These are phyloP conservation scores for Drosophila sechellia DNA, from an alignment of 1,140 invertebrate genomes.

Conservation along the genomic window DNA sequence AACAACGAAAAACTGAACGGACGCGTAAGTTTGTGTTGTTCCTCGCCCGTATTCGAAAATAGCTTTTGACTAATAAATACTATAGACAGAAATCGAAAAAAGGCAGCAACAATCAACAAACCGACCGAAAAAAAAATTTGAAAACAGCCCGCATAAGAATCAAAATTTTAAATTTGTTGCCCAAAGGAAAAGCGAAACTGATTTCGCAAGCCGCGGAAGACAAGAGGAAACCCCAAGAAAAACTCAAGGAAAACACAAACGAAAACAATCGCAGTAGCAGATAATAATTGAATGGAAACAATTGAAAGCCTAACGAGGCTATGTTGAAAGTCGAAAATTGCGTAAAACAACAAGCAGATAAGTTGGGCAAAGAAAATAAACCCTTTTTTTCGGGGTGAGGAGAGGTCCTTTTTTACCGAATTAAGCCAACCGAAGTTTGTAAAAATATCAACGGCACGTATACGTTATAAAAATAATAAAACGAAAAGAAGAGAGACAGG, in stretches of 20 bases:
- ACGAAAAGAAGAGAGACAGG: slow-evolving; percentile 41
- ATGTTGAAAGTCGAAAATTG: slow-evolving; percentile 49
- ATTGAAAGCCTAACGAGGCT: slow-evolving; percentile 26
- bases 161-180: slow-evolving; percentile 50
- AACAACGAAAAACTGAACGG: slow-evolving; percentile 22
- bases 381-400: slow-evolving; percentile 12
- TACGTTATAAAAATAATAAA: slow-evolving; percentile 53
- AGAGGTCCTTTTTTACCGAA: slow-evolving; percentile 20
- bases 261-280: slow-evolving; percentile 7
- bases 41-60: slow-evolving; percentile 71
- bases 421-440: slow-evolving; percentile 21
- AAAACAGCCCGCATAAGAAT: slow-evolving; percentile 42
- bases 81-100: slow-evolving; percentile 75
- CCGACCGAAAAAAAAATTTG: slow-evolving; percentile 22
- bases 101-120: slow-evolving; percentile 50
- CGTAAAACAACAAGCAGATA: slow-evolving; percentile 39
- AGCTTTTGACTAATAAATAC: slow-evolving; percentile 84
- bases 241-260: slow-evolving; percentile 21
- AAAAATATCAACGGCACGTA: slow-evolving; percentile 51
- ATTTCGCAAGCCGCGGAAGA: slow-evolving; percentile 37
- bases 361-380: slow-evolving; percentile 25
- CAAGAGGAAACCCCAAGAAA: not conserved
- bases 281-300: slow-evolving; percentile 55
- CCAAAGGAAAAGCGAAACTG: slow-evolving; percentile 32
- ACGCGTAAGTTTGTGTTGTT: slow-evolving; percentile 58